Percentiles rank a stretch among this genome's conserved stretches.
Conservation (phyloP, 1,140 invertebrate species). For the Chelonus insularis region DNA sequence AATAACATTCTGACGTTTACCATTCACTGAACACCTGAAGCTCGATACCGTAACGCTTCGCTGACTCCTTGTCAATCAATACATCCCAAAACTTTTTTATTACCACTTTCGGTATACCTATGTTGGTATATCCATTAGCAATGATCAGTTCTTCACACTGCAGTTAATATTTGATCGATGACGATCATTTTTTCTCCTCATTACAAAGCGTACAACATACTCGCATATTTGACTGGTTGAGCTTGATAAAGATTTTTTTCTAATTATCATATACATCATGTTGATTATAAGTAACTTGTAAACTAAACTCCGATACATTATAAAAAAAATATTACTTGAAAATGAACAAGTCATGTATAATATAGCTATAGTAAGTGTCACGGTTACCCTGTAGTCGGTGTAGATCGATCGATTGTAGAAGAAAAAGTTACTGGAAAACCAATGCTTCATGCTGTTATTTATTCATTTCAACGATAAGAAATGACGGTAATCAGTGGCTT, state of each 20-base stretch:
- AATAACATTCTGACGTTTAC: constrained; percentile 15
- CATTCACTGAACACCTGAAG: constrained; percentile 19
- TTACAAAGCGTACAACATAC: no score
- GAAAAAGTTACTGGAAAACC: constrained; percentile 22
- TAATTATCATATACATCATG: no score
- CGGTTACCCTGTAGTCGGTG: neutral
- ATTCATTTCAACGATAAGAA: constrained; percentile 34
- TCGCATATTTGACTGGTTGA: constrained; percentile 5
- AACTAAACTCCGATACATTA: no score
- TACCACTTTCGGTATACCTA: no score
- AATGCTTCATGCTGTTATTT: constrained; percentile 39
- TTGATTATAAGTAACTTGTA: no score
- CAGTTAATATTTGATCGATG: constrained; percentile 20
- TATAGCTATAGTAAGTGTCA: neutral
- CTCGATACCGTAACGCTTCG: constrained; percentile 20
- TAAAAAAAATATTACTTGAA: no score
- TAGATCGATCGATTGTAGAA: constrained; percentile 35
- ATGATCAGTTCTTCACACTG: no score
- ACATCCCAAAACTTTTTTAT: constrained; percentile 24
- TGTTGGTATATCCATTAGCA: no score
- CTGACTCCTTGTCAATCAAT: constrained; percentile 9
- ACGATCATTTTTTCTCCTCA: no score
- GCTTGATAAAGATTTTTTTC: no score
- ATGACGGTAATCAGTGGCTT: constrained; percentile 32
- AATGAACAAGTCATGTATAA: no score